These are phyloP conservation scores for Menidia menidia DNA, from an alignment of 2,797 vertebrate species.

Conservation along the genomic window DNA sequence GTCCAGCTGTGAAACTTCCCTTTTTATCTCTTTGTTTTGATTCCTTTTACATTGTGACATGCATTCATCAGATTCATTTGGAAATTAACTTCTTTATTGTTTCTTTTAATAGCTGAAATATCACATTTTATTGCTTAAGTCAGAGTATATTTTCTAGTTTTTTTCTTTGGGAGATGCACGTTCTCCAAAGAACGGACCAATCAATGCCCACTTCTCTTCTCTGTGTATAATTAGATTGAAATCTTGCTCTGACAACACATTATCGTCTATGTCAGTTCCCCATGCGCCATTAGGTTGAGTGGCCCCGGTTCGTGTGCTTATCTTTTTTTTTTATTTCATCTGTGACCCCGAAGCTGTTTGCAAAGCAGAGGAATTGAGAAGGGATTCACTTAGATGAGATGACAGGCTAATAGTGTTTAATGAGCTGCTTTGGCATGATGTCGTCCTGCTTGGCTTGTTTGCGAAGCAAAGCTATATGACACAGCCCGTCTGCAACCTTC, in stretches of 20 bases:
- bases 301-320: slow-evolving; percentile 68
- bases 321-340: slow-evolving; percentile 61
- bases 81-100: slow-evolving; percentile 29
- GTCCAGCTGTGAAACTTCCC: not conserved
- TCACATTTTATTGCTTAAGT: slow-evolving; percentile 43
- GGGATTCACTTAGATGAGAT: slow-evolving; percentile 83
- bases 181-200: slow-evolving; percentile 45
- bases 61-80: slow-evolving; percentile 45
- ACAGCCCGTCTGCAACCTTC: slow-evolving; percentile 68
- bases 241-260: slow-evolving; percentile 72
- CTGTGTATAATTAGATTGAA: slow-evolving; percentile 72
- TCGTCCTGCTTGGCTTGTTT: slow-evolving; percentile 74
- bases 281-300: slow-evolving; percentile 72
- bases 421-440: slow-evolving; percentile 82
- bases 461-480: slow-evolving; percentile 73
- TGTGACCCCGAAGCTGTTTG: slow-evolving; percentile 78
- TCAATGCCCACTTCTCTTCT: slow-evolving; percentile 37
- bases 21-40: not conserved
- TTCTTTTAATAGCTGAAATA: slow-evolving; percentile 34
- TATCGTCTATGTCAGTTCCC: slow-evolving; percentile 70
- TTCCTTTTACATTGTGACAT: slow-evolving; percentile 23
- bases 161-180: slow-evolving; percentile 9
- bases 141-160: slow-evolving; percentile 48
- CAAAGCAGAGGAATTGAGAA: slow-evolving; percentile 76
- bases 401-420: slow-evolving; percentile 85